Evolutionary conservation across 2,888 invertebrate genomes (phyloP), one percentile per base, ranked within the genome.

Genomic region (Hemaris fuciformis): DNA sequence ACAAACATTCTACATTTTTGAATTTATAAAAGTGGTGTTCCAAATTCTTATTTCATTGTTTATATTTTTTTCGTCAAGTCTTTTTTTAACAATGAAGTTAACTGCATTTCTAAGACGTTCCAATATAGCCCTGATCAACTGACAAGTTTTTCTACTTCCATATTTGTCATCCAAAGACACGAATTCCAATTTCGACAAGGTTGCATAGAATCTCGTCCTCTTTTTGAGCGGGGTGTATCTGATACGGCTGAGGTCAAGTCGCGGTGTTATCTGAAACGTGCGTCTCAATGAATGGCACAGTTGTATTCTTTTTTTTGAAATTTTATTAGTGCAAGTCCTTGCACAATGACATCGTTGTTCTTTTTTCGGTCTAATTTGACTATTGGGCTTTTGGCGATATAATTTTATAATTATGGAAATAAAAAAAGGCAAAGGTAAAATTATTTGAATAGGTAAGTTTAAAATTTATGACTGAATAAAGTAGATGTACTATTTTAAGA

Each of bases 121-220:
- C 6, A n/a, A 31, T n/a, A 38, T 38, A 27, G 27, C 7, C 27
- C 38, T 8, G n/a, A 10, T 38, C 13, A 38, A 13, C n/a, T 13
- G n/a, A 38, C 2, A 38, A 4, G n/a, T n/a, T n/a, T 4, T 10
- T n/a, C 3, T 0, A 1, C n/a, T 38, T 38, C 4, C 13, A 38
- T 8, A 53, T 27, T 18, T 25, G 25, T 53, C 10, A 7, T 22
- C 10, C 15, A 23, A 34, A 20, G n/a, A 18, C 10, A 59, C 22
- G 8, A 43, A 60, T 65, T 66, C 63, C 66, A 62, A 38, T 23
- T 61, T 59, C 57, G 61, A 38, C 34, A 45, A 25, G 57, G 61
- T 61, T 61, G 34, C 34, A 42, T 18, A 31, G 45, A 57, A 57
- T 61, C 34, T 46, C 20, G 61, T 45, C 57, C 61, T 34, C 57